Conservation (phyloP, 2,797 vertebrate species). For the Myotis myotis region DNA sequence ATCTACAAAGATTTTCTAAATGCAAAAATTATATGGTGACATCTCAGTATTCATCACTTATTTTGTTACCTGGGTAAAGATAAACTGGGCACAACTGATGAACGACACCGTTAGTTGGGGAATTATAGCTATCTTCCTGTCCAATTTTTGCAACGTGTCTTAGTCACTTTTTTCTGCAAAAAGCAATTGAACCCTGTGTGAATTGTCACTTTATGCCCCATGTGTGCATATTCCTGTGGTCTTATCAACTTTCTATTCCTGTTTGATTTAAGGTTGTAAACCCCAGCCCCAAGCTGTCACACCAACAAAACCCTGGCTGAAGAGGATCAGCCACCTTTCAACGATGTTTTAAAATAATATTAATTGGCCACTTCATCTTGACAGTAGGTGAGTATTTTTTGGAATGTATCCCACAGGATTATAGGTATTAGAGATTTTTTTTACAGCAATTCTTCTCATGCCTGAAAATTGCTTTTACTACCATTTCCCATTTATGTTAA, state of each 20-base stretch:
- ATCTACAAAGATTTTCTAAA: constrained; percentile 74
- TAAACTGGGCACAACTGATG: constrained; percentile 56
- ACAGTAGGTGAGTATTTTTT: background rate
- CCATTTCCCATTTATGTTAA: background rate
- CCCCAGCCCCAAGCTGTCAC: background rate
- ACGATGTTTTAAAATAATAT: background rate
- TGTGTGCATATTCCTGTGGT: background rate
- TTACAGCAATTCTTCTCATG: background rate
- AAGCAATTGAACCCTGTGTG: constrained; percentile 10
- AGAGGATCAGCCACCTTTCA: background rate
- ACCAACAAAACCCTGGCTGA: background rate
- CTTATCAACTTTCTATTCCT: constrained; percentile 29
- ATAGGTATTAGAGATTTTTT: background rate
- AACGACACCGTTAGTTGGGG: constrained; percentile 62
- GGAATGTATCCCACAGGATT: background rate
- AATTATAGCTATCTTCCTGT: background rate
- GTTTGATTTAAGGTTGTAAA: constrained; percentile 15
- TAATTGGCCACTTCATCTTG: background rate
- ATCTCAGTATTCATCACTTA: constrained; percentile 72
- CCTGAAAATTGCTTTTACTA: background rate
- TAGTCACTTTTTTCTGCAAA: constrained; percentile 56
- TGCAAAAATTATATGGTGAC: constrained; percentile 60
- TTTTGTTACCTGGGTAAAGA: constrained; percentile 70
- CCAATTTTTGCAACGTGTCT: constrained; percentile 5
- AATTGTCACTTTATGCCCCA: background rate